Percentiles rank a stretch among this genome's conserved stretches.
These are phyloP conservation scores for Hemiscyllium ocellatum DNA, from an alignment of 2,113 vertebrate species.

Conservation along the genomic window DNA sequence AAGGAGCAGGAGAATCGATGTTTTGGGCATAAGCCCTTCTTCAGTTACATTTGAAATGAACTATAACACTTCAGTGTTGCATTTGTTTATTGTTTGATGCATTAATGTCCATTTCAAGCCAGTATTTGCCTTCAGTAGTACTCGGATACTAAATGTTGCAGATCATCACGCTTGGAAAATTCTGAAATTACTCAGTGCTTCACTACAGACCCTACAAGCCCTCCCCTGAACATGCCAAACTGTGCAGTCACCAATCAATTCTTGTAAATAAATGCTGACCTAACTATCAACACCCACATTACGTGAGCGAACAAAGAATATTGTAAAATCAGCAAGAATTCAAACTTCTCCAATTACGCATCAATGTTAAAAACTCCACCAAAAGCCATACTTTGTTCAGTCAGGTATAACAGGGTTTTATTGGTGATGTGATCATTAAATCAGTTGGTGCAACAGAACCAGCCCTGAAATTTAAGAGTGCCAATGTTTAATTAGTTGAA, in stretches of 20 bases:
- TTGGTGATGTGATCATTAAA: not conserved
- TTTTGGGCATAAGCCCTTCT: too few relatives aligned
- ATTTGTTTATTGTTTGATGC: not conserved
- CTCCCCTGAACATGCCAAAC: too few relatives aligned
- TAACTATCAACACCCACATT: too few relatives aligned
- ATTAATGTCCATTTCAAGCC: not conserved
- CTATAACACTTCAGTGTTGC: not conserved
- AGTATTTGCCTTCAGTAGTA: not conserved
- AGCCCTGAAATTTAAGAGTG: too few relatives aligned
- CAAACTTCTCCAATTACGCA: not conserved
- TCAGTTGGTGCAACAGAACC: not conserved
- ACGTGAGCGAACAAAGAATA: too few relatives aligned
- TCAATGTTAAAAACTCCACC: not conserved
- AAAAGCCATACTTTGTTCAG: not conserved
- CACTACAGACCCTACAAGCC: not conserved
- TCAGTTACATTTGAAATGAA: not conserved
- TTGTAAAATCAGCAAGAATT: not conserved
- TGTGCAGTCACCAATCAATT: not conserved
- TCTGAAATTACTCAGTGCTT: not conserved
- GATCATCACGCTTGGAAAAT: not conserved
- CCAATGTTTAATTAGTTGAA: too few relatives aligned
- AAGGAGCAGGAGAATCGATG: too few relatives aligned
- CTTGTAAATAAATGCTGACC: too few relatives aligned
- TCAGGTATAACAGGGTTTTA: not conserved
- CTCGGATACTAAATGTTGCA: not conserved